Base-by-base conservation (phyloP, 2,113 vertebrate genomes). In the Oreochromis spilurus region DNA sequence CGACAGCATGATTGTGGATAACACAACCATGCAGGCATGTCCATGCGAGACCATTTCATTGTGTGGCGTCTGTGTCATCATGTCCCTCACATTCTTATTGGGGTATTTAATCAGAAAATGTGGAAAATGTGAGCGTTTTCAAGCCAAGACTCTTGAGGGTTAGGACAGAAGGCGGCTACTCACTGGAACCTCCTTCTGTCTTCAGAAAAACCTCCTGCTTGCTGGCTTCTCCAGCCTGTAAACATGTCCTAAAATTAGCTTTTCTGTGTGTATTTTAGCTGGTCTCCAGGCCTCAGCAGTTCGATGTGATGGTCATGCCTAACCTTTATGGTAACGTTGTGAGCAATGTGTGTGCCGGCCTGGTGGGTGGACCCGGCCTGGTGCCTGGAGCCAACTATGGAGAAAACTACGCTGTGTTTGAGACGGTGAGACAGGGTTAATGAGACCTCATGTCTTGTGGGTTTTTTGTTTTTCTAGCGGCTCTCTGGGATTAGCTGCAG, bases 281-380 rank as follows among this genome's bases (percentile, higher is more conserved):
- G 60, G 97, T 99, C 82, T 98, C 98, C 83, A 97, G 95, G 29
- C 98, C 98, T 2, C 96, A 99, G 84, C 98, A 98, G 93, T 99
- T 99, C 43, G 98, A 99, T 29, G 97, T 99, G 83, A 98, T 99
- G 98, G 96, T 99, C 93, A 99, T 99, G 98, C 98, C 98, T 2
- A 99, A 99, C 87, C 97, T 98, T 50, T 99, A 98, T 0, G 97
- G 98, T 3, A 99, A 99, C 50, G 97, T 99, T 4, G 97, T 99
- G 60, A 99, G 97, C 95, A 98, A 98, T 0, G 98, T 99, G 90
- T 99, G 98, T 1, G 97, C 98, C 0, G 98, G 98, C 19, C 95
- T 99, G 87, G 97, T 99, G 24, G 98, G 98, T 7, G 98, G 88
- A 88, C 97, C 11, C 65, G 98, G 89, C 86, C 97, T 65, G 80